Percentiles rank a stretch among this genome's conserved stretches.
Conservation (phyloP, 2,888 invertebrate genomes). For the Tenthredo mesomela region DNA sequence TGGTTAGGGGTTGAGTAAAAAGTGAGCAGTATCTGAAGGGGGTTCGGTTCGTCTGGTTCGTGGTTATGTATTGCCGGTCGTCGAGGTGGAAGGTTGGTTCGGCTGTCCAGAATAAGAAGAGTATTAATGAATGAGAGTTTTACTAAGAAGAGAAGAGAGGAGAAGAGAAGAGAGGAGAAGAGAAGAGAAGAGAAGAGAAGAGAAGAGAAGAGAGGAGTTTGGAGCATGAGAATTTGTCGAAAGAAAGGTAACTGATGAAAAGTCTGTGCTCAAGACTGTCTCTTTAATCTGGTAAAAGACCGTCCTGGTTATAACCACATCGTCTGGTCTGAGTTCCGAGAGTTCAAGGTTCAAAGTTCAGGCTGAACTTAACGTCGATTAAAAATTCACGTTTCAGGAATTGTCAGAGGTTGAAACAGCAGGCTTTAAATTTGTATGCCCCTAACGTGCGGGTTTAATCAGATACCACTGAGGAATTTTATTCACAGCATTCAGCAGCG, state of each 20-base stretch:
- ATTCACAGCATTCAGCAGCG: conserved; percentile 17
- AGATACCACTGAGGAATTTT: conserved; percentile 45
- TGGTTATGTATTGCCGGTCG: conserved; percentile 59
- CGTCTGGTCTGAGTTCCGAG: background rate
- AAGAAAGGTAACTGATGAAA: conserved; percentile 28
- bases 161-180: no score
- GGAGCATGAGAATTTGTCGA: conserved; percentile 24
- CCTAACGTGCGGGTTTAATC: conserved; percentile 37
- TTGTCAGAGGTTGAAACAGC: conserved; percentile 20
- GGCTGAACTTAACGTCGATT: conserved; percentile 6
- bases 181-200: conserved; percentile 39
- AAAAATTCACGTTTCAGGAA: conserved; percentile 24
- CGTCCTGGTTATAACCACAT: background rate
- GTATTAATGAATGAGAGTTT: conserved; percentile 71
- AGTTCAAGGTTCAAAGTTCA: conserved; percentile 21
- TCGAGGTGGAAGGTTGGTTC: conserved; percentile 62
- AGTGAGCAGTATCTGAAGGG: conserved; percentile 68
- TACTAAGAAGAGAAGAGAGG: conserved; percentile 51
- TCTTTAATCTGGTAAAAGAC: conserved; percentile 16
- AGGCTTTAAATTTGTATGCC: conserved; percentile 40
- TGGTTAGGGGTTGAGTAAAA: conserved; percentile 61
- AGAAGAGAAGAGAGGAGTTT: background rate
- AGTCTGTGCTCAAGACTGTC: conserved; percentile 1
- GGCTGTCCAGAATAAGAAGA: conserved; percentile 73
- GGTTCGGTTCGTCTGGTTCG: conserved; percentile 51